Percentiles rank a stretch among this genome's conserved stretches.
phyloP scores from a whole-genome alignment of 2,113 vertebrate genomes.

The Meles meles region DNA sequence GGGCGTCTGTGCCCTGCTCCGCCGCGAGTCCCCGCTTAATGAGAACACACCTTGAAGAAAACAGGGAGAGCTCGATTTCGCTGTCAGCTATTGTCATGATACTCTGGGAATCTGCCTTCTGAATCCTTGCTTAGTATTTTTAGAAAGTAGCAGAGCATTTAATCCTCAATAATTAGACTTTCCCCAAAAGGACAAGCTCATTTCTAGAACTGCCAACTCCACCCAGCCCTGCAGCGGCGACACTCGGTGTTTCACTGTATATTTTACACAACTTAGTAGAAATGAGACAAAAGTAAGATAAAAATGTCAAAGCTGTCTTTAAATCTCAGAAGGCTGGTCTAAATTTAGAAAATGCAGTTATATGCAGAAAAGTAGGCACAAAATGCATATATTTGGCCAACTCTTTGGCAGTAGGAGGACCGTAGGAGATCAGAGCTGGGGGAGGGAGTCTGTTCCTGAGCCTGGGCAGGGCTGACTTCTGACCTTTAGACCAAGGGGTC shows the following conservation, averaged over 20 bases:
- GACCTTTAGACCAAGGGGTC: background rate
- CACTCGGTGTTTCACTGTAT: background rate
- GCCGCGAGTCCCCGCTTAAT: background rate
- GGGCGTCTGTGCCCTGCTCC: background rate
- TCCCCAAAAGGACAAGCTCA: conserved; percentile 40
- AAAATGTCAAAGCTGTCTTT: conserved; percentile 36
- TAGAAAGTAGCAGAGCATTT: conserved; percentile 52
- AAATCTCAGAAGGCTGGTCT: conserved; percentile 18
- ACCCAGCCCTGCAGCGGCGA: background rate
- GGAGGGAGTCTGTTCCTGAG: accelerated
- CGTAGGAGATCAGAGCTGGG: accelerated
- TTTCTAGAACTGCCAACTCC: conserved; percentile 20
- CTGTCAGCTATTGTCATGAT: conserved; percentile 38
- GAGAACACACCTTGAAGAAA: conserved; percentile 41
- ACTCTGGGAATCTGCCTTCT: background rate
- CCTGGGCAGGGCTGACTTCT: background rate
- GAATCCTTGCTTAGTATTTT: conserved; percentile 39
- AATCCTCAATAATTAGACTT: conserved; percentile 64
- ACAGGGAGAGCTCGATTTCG: background rate
- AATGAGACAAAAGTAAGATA: conserved; percentile 61
- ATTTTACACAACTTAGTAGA: conserved; percentile 1
- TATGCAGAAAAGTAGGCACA: background rate
- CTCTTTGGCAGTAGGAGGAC: accelerated
- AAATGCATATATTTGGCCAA: background rate
- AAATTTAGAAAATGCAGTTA: conserved; percentile 34